A percentile compares a stretch with the other conserved stretches of the same genome.
phyloP scores from a whole-genome alignment of 1,140 invertebrate genomes.

The Helicoverpa armigera region DNA sequence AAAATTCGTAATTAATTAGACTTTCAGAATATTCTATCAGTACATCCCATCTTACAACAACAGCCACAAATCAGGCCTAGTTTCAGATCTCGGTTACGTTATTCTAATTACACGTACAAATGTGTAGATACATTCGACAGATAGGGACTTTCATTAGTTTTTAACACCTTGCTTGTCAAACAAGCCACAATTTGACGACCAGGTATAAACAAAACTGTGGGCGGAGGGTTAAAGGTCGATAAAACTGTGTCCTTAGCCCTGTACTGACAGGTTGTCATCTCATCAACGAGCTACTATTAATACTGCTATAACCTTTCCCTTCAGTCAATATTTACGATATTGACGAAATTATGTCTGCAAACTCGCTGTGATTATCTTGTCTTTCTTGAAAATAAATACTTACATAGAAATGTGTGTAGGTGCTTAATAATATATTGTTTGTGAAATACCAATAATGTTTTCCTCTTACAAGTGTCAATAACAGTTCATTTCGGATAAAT shows the following conservation, averaged over 20 bases:
- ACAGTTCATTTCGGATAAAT: no score
- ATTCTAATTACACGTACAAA: no score
- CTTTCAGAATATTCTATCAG: no score
- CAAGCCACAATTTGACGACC: conserved; percentile 18
- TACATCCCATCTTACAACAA: no score
- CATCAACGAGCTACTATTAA: conserved; percentile 24
- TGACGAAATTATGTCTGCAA: neutral
- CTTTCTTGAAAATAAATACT: neutral
- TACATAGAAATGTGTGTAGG: no score
- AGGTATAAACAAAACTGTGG: conserved; percentile 8
- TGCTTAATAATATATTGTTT: no score
- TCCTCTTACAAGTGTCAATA: no score
- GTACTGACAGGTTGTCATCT: conserved; percentile 5
- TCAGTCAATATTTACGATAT: neutral
- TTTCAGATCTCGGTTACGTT: no score
- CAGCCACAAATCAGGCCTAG: no score
- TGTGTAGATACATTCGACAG: no score
- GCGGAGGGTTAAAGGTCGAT: conserved; percentile 1
- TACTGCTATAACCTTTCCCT: neutral
- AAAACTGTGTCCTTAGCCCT: conserved; percentile 4
- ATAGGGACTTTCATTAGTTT: neutral
- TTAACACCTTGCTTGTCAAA: conserved; percentile 7
- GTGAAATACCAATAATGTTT: no score
- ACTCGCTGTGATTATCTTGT: neutral
- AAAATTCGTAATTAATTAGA: no score